These are phyloP conservation scores for Mormyrus proboscirostris DNA, from an alignment of 2,797 vertebrate species.

Conservation along the genomic window DNA sequence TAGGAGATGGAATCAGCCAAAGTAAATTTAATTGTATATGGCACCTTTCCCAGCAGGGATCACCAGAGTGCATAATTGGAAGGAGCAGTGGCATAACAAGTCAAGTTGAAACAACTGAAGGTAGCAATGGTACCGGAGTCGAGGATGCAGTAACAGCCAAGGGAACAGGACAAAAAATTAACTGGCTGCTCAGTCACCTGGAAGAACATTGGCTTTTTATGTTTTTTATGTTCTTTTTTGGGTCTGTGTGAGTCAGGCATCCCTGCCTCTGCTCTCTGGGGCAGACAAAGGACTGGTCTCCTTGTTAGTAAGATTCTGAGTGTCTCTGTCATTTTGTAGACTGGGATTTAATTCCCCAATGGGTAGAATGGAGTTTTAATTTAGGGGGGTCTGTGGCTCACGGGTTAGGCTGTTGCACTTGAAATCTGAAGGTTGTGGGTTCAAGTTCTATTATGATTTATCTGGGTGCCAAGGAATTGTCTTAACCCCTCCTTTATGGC, in stretches of 20 bases:
- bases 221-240: not conserved
- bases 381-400: not conserved
- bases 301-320: not conserved
- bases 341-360: not conserved
- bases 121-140: not conserved
- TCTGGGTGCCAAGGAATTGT: not conserved
- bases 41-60: not conserved
- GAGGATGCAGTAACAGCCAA: not conserved
- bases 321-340: not conserved
- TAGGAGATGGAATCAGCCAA: not conserved
- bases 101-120: not conserved
- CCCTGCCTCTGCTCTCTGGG: not conserved
- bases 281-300: not conserved
- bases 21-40: not conserved
- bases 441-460: not conserved
- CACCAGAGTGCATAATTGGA: not conserved
- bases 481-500: not conserved
- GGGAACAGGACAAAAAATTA: not conserved
- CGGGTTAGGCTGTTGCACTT: not conserved
- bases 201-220: not conserved
- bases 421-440: not conserved
- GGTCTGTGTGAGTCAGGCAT: not conserved
- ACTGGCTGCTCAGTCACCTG: not conserved
- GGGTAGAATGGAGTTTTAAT: not conserved
- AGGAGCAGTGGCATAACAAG: not conserved